A percentile compares a stretch with the other conserved stretches of the same genome.
These are phyloP conservation scores for Antrozous pallidus DNA, from an alignment of 2,797 vertebrate species.

Conservation along the genomic window DNA sequence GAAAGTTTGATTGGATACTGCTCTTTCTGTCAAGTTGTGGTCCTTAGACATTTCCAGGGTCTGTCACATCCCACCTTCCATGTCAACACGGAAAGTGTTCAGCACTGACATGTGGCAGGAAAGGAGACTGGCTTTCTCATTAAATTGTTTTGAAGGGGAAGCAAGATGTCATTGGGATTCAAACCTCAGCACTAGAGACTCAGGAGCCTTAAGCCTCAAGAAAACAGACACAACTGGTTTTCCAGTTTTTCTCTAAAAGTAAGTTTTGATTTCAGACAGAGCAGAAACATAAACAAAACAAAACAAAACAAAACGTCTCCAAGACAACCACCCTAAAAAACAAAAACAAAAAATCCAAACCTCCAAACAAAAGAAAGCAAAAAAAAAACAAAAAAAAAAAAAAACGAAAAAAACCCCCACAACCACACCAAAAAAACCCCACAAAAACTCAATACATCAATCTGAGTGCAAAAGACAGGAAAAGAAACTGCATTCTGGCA, in stretches of 20 bases:
- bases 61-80: neutral
- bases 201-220: neutral
- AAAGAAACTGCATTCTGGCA: conserved; percentile 46
- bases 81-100: neutral
- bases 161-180: neutral
- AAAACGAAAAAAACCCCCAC: no score
- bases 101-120: neutral
- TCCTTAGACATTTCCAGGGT: neutral
- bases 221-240: neutral
- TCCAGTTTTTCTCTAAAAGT: neutral
- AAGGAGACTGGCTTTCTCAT: neutral
- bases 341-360: neutral
- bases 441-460: neutral
- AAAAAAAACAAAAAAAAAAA: no score
- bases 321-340: neutral
- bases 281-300: neutral
- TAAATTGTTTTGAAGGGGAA: neutral
- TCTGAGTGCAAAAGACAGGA: neutral
- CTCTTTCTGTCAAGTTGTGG: neutral
- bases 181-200: neutral
- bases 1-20: neutral
- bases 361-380: neutral
- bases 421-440: no score
- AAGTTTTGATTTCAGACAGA: conserved; percentile 2
- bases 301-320: neutral